Evolutionary conservation across 2,113 vertebrate genomes (phyloP).

Genomic region (Meles meles): DNA sequence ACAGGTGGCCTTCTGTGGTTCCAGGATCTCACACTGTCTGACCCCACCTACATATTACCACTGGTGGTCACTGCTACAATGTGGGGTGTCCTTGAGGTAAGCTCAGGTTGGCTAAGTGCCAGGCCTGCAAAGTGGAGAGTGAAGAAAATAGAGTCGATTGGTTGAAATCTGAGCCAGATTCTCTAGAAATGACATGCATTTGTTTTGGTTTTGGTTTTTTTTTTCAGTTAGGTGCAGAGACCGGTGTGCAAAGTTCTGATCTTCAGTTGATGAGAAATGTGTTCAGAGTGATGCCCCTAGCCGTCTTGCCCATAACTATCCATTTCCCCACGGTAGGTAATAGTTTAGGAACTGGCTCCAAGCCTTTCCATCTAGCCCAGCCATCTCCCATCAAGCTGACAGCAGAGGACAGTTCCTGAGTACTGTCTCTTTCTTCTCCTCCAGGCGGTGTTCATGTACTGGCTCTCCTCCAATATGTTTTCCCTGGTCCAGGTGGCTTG

Average conservation of each 20-base stretch:
- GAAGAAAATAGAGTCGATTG: neutral
- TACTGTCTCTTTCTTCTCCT: neutral
- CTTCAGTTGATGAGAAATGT: constrained; percentile 88
- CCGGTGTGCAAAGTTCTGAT: constrained; percentile 89
- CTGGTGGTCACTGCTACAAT: constrained; percentile 87
- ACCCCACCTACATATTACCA: constrained; percentile 89
- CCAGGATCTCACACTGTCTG: constrained; percentile 84
- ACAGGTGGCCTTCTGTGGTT: constrained; percentile 91
- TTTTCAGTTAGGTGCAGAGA: constrained; percentile 88
- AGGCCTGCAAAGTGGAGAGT: neutral
- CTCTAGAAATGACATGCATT: neutral
- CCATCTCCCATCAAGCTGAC: neutral
- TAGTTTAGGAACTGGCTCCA: neutral
- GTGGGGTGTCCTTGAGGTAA: constrained; percentile 90
- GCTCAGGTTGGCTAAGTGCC: neutral
- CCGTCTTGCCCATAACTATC: constrained; percentile 90
- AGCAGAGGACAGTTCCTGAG: neutral
- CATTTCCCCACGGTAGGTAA: constrained; percentile 89
- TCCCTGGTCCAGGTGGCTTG: constrained; percentile 88
- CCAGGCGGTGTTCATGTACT: constrained; percentile 93
- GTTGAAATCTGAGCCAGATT: neutral
- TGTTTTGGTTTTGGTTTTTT: neutral
- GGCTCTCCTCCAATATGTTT: constrained; percentile 91
- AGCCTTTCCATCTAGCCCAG: neutral
- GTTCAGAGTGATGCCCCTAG: constrained; percentile 88